Percentiles rank a stretch among this genome's conserved stretches.
Conservation (phyloP, 2,888 invertebrate species). For the Bellardia bayeri region DNA sequence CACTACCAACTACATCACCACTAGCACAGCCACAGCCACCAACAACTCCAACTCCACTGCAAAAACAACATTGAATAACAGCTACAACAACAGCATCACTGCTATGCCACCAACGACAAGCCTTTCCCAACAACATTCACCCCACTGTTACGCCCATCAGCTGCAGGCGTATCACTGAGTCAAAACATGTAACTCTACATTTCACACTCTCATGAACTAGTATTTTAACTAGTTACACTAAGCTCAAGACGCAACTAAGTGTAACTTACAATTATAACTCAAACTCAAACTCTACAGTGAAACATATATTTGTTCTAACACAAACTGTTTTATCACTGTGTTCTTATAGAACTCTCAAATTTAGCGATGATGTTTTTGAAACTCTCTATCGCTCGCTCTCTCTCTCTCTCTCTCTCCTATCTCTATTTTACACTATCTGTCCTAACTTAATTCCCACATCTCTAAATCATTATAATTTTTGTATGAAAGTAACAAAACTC, state of each 20-base stretch:
- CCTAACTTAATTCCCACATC: slow-evolving; percentile 59
- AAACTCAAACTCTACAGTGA: background rate
- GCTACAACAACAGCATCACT: slow-evolving; percentile 51
- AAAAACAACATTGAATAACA: slow-evolving; percentile 54
- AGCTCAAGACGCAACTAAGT: background rate
- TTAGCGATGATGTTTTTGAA: slow-evolving; percentile 51
- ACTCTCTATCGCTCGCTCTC: slow-evolving; percentile 41
- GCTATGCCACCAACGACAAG: slow-evolving; percentile 36
- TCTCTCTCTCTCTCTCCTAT: slow-evolving; percentile 23
- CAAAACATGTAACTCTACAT: background rate
- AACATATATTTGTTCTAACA: slow-evolving; percentile 39
- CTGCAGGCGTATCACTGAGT: slow-evolving; percentile 61
- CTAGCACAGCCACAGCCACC: slow-evolving; percentile 21
- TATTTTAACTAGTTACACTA: background rate
- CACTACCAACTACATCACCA: slow-evolving; percentile 54
- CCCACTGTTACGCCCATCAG: slow-evolving; percentile 67
- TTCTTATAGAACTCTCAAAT: slow-evolving; percentile 53
- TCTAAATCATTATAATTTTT: slow-evolving; percentile 38
- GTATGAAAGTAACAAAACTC: slow-evolving; percentile 33
- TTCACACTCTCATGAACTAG: background rate
- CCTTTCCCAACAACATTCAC: slow-evolving; percentile 68
- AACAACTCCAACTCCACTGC: slow-evolving; percentile 21
- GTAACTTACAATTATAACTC: slow-evolving; percentile 11
- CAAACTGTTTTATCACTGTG: slow-evolving; percentile 29
- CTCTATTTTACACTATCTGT: slow-evolving; percentile 36